Conservation (phyloP, 2,113 vertebrate genomes). For the Jacana jacana region DNA sequence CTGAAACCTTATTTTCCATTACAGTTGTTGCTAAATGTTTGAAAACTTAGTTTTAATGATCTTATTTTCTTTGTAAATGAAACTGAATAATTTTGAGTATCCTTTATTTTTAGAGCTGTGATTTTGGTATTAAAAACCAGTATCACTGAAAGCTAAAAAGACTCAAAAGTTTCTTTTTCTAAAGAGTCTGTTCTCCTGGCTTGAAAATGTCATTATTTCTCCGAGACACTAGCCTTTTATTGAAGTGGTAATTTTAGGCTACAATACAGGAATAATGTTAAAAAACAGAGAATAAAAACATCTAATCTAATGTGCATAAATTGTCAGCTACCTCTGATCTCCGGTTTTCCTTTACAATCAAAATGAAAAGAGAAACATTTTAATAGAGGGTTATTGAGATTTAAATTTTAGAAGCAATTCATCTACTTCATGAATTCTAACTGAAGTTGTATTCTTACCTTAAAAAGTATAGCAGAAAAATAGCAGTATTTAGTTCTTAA, state of each 20-base stretch:
- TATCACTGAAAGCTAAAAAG: neutral
- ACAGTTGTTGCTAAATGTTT: neutral
- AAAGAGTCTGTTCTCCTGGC: neutral
- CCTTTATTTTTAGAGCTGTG: neutral
- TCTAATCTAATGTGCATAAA: neutral
- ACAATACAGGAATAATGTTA: neutral
- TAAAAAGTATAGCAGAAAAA: slow-evolving; percentile 90
- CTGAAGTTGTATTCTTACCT: slow-evolving; percentile 78
- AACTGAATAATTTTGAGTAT: neutral
- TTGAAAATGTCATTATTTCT: slow-evolving; percentile 17
- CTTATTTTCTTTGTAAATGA: neutral
- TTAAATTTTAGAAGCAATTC: slow-evolving; percentile 1
- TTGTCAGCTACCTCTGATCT: neutral
- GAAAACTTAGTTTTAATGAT: neutral
- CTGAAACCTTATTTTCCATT: neutral
- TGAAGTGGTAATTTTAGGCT: slow-evolving; percentile 43
- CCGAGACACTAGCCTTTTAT: neutral
- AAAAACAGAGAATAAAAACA: slow-evolving; percentile 20
- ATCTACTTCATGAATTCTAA: neutral
- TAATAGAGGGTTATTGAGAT: neutral
- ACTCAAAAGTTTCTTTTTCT: neutral
- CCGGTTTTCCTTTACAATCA: neutral
- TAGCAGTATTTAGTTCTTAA: slow-evolving; percentile 82
- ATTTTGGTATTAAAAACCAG: neutral
- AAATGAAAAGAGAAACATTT: slow-evolving; percentile 1